These are phyloP conservation scores for Plectrocnemia conspersa DNA, from an alignment of 1,140 invertebrate species.

Conservation along the genomic window DNA sequence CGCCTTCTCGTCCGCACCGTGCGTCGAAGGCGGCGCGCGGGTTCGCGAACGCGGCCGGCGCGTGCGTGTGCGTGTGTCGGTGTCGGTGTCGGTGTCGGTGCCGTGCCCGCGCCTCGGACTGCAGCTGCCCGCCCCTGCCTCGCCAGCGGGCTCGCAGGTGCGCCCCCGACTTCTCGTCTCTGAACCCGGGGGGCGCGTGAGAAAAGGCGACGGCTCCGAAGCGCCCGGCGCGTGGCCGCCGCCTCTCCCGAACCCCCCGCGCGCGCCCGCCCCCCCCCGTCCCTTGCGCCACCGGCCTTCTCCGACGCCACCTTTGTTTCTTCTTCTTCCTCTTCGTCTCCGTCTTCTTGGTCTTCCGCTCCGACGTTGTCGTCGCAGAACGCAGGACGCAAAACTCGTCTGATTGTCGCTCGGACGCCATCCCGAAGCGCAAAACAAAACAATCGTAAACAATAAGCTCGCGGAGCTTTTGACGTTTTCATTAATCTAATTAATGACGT, in stretches of 20 bases:
- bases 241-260: not conserved
- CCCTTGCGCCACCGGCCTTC: not conserved
- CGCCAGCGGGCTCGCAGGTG: not conserved
- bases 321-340: not conserved
- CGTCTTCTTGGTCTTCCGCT: no score
- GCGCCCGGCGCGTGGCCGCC: no score
- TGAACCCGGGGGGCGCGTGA: no score
- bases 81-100: not conserved
- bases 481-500: not conserved
- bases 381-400: not conserved
- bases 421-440: not conserved
- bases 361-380: not conserved
- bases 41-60: not conserved
- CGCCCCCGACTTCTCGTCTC: no score
- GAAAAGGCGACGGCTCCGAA: no score
- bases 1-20: not conserved
- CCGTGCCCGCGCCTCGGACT: not conserved
- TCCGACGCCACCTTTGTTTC: not conserved
- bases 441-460: not conserved
- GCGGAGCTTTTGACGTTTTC: not conserved
- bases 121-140: not conserved
- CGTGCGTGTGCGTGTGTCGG: not conserved
- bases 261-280: not conserved
- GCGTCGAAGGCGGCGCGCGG: not conserved
- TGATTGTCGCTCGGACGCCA: not conserved